Evolutionary conservation across 2,797 vertebrate genomes (phyloP).

Genomic region (Lacerta agilis): DNA sequence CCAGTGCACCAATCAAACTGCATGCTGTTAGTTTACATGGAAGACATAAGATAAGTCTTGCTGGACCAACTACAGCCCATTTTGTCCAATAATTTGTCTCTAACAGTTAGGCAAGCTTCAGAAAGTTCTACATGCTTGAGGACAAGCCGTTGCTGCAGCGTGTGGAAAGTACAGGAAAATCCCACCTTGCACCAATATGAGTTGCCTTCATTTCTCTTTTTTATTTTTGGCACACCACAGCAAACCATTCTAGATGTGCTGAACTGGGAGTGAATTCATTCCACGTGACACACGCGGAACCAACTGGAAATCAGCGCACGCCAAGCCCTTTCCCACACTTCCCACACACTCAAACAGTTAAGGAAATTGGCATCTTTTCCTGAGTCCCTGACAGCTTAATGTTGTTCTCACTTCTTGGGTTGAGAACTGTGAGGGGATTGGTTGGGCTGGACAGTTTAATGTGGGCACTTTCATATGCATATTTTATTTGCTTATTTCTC

Average conservation of each 20-base stretch:
- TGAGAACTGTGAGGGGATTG: background rate
- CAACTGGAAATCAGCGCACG: background rate
- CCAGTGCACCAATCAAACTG: background rate
- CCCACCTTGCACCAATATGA: no score
- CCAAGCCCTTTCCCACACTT: background rate
- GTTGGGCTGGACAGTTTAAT: background rate
- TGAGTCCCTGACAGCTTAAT: background rate
- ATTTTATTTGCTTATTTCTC: slow-evolving; percentile 3
- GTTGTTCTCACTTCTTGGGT: background rate
- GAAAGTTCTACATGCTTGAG: background rate
- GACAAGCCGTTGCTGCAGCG: background rate
- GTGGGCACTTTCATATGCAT: background rate
- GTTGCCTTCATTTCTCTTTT: background rate
- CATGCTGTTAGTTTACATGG: background rate
- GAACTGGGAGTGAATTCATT: background rate
- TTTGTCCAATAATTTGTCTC: background rate
- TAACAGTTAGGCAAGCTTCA: background rate
- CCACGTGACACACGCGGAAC: background rate
- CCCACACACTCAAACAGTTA: background rate
- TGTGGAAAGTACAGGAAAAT: background rate
- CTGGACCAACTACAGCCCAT: background rate
- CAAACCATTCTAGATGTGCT: background rate
- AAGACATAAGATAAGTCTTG: background rate
- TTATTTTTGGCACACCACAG: background rate
- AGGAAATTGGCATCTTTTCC: background rate